Base-by-base conservation (phyloP, 1,140 invertebrate species). In the Holcopasites calliopsidis region DNA sequence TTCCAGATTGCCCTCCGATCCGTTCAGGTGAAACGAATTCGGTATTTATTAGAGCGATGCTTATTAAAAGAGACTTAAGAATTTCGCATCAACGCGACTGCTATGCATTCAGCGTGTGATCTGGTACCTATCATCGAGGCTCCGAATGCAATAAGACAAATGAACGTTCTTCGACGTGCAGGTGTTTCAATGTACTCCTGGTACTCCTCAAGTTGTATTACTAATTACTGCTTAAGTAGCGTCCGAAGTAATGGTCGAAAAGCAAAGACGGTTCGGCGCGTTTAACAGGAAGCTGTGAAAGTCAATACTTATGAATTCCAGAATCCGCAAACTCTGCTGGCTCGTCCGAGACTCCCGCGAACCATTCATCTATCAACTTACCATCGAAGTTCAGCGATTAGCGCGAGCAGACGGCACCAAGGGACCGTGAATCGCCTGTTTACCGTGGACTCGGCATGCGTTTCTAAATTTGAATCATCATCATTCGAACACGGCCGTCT, bases 1-100 rank as follows among this genome's bases (percentile, higher is more conserved):
- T 66, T 74, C 71, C 23, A 55, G 40, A 74, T 66, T 66, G 40
- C 49, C n/a, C 66, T 55, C 71, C 28, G 57, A 74, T 74, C 71
- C 55, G 55, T 74, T 74, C 28, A 0, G 23, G 8, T 11, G 58
- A 18, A 35, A 28, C 3, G 42, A 13, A n/a, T 3, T 7, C 21
- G 16, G 5, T 1, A 4, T 8, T 10, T 6, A 21, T 6, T 44
- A 16, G 1, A 8, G 1, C 16, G 33, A 8, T 23, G 6, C 18
- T n/a, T 47, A 38, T 68, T 52, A 55, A 31, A 21, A 26, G 55
- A 31, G 23, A 40, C 11, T 40, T 38, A 6, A n/a, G 49, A 52
- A 50, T 55, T 40, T 42, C 33, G 5, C n/a, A 7, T 6, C 13
- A 64, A 49, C 10, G 26, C 5, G 8, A 38, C 40, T 57, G 13